Percentiles rank a stretch among this genome's conserved stretches.
Evolutionary conservation across 2,113 vertebrate genomes (phyloP).

Genomic region (Uropsilus gracilis): DNA sequence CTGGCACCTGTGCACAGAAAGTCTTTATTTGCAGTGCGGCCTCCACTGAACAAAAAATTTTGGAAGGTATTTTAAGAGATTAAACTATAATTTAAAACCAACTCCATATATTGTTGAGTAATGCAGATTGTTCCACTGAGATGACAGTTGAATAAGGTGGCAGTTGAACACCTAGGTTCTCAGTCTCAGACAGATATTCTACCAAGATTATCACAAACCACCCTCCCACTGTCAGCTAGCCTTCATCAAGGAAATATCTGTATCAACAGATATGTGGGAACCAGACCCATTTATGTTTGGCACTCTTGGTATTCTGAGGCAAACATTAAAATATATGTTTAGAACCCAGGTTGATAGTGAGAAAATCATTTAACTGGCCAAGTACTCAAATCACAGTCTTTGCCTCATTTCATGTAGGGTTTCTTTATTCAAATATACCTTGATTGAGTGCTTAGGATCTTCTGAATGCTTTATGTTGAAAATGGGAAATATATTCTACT

Average conservation of each 20-base stretch:
- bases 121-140: neutral
- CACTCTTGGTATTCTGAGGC: neutral
- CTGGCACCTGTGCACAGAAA: neutral
- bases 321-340: neutral
- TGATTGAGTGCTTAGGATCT: neutral
- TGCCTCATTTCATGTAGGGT: neutral
- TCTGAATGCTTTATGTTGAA: neutral
- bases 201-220: conserved; percentile 34
- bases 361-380: neutral
- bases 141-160: too few species aligned
- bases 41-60: neutral
- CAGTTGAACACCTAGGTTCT: conserved; percentile 39
- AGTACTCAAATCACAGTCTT: neutral
- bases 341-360: neutral
- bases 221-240: conserved; percentile 47
- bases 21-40: neutral
- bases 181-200: conserved; percentile 9
- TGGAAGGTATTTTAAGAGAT: conserved; percentile 11
- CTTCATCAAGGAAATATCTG: neutral
- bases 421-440: neutral
- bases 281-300: neutral
- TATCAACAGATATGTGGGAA: neutral
- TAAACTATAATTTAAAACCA: conserved; percentile 3
- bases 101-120: neutral
- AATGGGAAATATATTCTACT: neutral